Base-by-base conservation (phyloP, 2,113 vertebrate species). In the Microcebus jonahi region DNA sequence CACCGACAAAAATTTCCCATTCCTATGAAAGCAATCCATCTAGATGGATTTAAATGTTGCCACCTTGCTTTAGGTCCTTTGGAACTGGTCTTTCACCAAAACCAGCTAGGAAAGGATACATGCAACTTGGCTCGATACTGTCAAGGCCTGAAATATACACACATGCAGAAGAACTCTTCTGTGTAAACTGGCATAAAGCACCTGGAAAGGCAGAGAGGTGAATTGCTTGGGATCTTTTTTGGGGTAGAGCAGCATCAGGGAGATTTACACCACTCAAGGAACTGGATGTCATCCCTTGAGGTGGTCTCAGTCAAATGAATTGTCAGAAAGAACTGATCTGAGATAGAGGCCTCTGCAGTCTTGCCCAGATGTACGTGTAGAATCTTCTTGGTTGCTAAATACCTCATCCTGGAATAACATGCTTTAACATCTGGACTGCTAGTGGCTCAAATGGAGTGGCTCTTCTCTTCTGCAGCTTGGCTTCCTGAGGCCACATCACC, bases 371-470 rank as follows among this genome's bases (percentile, higher is more conserved):
- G 0, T 3, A 6, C 21, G 21, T 29, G 8, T 0, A n/a, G 27
- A 94, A 13, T 7, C 53, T 39, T 81, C 68, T 84, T 39, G 15
- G 36, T 39, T 70, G 29, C 61, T 94, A 4, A 1, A 42, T 0
- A 8, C 27, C 0, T 92, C 13, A 27, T 45, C 36, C 48, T 57
- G 61, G 34, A 48, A 34, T 2, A 12, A 65, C 2, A 27, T 50
- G 75, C 45, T 11, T 18, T 0, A 23, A 36, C 36, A 61, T 3
- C 13, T 63, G 18, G 25, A 14, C 5, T 23, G 10, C 2, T 45
- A 45, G 55, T 75, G 73, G 68, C 65, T 11, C 36, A 39, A 0
- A 0, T 0, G 27, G 53, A 81, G 42, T 42, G 42, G 0, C 10
- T 27, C 9, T 39, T 80, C 36, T 84, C 57, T 9, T n/a, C 90